A percentile compares a stretch with the other conserved stretches of the same genome.
Conservation (phyloP, 2,888 invertebrate species). For the Apotomis capreana region DNA sequence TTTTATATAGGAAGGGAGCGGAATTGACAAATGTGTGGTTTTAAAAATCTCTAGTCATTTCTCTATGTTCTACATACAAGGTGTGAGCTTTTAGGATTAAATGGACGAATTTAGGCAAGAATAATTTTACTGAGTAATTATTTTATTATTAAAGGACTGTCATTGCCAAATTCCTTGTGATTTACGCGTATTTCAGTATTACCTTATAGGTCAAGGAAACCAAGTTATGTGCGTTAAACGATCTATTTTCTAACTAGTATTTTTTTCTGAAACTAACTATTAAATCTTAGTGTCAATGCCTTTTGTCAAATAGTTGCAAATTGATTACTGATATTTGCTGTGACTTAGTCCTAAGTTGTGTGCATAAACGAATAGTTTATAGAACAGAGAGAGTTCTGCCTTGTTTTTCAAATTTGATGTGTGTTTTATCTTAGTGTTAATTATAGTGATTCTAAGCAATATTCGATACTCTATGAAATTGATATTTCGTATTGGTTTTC, state of each 20-base stretch:
- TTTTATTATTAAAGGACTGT: conserved; percentile 43
- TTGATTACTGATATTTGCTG: conserved; percentile 23
- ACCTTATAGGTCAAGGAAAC: neutral
- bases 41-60: conserved; percentile 59
- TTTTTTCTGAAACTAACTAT: neutral
- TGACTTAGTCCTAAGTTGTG: conserved; percentile 45
- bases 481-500: conserved; percentile 6
- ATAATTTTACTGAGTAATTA: conserved; percentile 41
- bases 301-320: conserved; percentile 11
- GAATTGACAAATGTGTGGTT: conserved; percentile 4
- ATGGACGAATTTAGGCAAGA: conserved; percentile 62
- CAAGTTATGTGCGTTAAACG: neutral
- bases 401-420: conserved; percentile 55
- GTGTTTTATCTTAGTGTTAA: conserved; percentile 50
- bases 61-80: conserved; percentile 63
- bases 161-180: conserved; percentile 34
- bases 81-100: conserved; percentile 77
- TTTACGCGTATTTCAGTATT: conserved; percentile 20
- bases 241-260: neutral
- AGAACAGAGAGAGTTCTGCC: conserved; percentile 59
- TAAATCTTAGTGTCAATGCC: conserved; percentile 6
- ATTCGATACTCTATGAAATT: conserved; percentile 51
- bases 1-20: conserved; percentile 38
- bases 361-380: conserved; percentile 42
- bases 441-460: conserved; percentile 73